These are phyloP conservation scores for Leptinotarsa haldemani DNA, from an alignment of 2,888 invertebrate genomes.

Conservation along the genomic window DNA sequence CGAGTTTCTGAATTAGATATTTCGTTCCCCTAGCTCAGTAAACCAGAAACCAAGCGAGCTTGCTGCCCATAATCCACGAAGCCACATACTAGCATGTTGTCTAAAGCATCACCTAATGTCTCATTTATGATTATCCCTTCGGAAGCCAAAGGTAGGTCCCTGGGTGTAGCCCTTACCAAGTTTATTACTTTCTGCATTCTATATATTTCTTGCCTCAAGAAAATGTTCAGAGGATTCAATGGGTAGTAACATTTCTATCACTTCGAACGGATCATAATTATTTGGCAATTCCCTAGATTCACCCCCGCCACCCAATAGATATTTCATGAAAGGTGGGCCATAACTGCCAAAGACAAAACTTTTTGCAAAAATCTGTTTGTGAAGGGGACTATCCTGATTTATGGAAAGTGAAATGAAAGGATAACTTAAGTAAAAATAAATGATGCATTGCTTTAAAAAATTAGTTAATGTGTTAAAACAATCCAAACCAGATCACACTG, in stretches of 20 bases:
- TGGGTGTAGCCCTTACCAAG: constrained; percentile 76
- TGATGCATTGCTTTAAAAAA: no score
- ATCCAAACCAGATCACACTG: no score
- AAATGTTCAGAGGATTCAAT: no score
- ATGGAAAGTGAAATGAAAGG: no score
- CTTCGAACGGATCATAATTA: constrained; percentile 83
- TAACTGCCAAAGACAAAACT: no score
- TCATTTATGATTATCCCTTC: constrained; percentile 95
- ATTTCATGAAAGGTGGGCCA: background rate
- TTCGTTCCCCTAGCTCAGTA: constrained; percentile 85
- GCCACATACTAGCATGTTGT: constrained; percentile 83
- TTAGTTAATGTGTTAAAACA: no score
- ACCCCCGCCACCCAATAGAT: constrained; percentile 70
- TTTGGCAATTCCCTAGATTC: constrained; percentile 85
- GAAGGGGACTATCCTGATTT: no score
- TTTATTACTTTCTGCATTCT: constrained; percentile 77
- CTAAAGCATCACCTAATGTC: constrained; percentile 84
- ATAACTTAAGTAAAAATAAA: no score
- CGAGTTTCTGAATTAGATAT: constrained; percentile 81
- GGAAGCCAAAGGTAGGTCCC: constrained; percentile 84
- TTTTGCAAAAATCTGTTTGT: no score
- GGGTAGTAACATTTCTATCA: constrained; percentile 72
- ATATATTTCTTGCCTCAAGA: constrained; percentile 89
- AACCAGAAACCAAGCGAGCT: constrained; percentile 92
- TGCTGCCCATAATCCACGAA: constrained; percentile 84